A percentile compares a stretch with the other conserved stretches of the same genome.
Evolutionary conservation across 2,113 vertebrate genomes (phyloP).

Genomic region (Grammomys dolichurus): DNA sequence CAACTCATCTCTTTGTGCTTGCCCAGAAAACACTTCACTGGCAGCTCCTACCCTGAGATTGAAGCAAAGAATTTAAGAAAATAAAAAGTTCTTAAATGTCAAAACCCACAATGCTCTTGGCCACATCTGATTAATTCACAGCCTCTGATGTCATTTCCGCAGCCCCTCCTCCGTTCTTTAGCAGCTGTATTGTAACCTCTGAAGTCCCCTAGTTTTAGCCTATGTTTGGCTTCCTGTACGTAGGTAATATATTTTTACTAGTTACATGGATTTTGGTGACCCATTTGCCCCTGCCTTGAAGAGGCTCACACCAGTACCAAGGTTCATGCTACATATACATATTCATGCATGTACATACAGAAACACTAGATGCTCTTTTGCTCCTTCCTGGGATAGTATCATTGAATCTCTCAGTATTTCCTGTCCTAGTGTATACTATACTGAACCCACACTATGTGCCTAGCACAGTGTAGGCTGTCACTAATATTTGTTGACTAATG

Average conservation of each 20-base stretch:
- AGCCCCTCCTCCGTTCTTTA: background rate
- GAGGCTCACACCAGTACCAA: background rate
- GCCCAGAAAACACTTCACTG: background rate
- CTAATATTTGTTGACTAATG: background rate
- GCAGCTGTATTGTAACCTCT: background rate
- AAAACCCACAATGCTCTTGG: slow-evolving; percentile 69
- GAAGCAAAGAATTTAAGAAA: slow-evolving; percentile 47
- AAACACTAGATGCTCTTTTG: background rate
- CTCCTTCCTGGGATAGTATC: background rate
- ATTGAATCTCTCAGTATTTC: background rate
- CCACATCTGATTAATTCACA: slow-evolving; percentile 69
- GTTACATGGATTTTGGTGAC: background rate
- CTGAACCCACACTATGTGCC: background rate
- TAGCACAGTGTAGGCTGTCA: background rate
- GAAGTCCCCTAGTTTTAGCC: background rate
- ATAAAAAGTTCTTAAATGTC: slow-evolving; percentile 34
- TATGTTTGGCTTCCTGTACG: background rate
- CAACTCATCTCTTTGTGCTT: background rate
- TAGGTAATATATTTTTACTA: background rate
- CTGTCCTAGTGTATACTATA: background rate
- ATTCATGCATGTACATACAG: background rate
- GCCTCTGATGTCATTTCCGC: slow-evolving; percentile 45
- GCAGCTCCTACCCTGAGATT: background rate
- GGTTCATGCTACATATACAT: background rate
- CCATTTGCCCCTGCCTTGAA: slow-evolving; percentile 4